Evolutionary conservation across 2,113 vertebrate species (phyloP), one percentile per base, ranked within the genome.

Genomic region (Rana temporaria): DNA sequence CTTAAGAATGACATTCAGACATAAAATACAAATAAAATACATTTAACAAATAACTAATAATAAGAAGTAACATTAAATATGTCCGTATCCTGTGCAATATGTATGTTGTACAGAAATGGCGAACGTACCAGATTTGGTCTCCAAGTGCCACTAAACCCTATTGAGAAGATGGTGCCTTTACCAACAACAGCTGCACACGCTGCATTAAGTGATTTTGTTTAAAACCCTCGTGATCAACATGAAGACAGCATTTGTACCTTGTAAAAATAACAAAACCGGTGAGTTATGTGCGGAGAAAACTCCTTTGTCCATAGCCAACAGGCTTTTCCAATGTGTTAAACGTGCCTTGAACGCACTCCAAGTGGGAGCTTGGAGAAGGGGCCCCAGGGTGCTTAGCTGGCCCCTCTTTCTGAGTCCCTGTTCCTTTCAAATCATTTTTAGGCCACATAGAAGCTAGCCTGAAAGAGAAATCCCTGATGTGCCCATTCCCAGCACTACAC

Each of bases 371-470:
- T 70, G 78, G 78, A 60, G 48, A 60, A 70, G 68, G 77, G 59
- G 52, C 60, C 26, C 81, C 12, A 20, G 79, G 53, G 56, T 38
- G 85, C 87, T 72, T 86, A 80, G 72, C 71, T 74, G 66, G 68
- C 81, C 71, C 72, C 64, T 19, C 1, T 77, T 24, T 79, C 79
- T 72, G 69, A 71, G 84, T 86, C 78, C 85, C 84, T 85, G 76
- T 79, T 24, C 48, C 14, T 84, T 86, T 85, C 70, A 84, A 62
- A 73, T 85, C 85, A 89, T 89, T 86, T 86, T 87, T 80, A 69
- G 73, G 84, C 85, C 86, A 86, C 88, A 88, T 87, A 88, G 88
- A 89, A 90, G 87, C 87, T 86, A 73, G 53, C 16, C 11, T 88
- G 79, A 82, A 84, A 83, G 87, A 86, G 72, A 85, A 86, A 84